Percentiles rank a stretch among this genome's conserved stretches.
Evolutionary conservation across 2,888 invertebrate species (phyloP).

Genomic region (Acrobasis consociella): DNA sequence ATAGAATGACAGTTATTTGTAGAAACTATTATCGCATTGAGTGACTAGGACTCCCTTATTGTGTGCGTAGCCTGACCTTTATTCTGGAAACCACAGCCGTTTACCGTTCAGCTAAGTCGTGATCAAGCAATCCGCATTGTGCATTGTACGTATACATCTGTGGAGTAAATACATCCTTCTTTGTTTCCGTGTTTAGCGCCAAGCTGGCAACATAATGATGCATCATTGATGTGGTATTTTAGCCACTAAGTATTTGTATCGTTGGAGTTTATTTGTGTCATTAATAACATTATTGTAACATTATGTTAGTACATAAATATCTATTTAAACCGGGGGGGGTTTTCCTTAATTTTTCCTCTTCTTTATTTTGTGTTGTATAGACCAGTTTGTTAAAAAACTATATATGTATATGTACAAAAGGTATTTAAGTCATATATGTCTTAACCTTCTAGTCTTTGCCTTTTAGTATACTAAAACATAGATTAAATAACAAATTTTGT

Average conservation of each 20-base stretch:
- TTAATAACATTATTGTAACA: too few species aligned
- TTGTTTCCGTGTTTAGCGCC: conserved; percentile 26
- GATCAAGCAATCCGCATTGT: conserved; percentile 10
- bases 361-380: too few species aligned
- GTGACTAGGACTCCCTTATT: conserved; percentile 16
- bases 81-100: conserved; percentile 16
- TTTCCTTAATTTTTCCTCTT: too few species aligned
- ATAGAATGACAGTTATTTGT: conserved; percentile 5
- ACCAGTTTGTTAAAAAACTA: too few species aligned
- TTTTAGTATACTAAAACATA: too few species aligned
- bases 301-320: too few species aligned
- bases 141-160: conserved; percentile 7
- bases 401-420: too few species aligned
- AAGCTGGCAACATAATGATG: background rate
- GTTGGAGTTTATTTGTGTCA: background rate
- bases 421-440: too few species aligned
- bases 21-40: conserved; percentile 13
- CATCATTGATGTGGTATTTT: background rate
- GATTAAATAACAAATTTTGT: too few species aligned
- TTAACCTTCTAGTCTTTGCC: too few species aligned
- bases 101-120: conserved; percentile 18
- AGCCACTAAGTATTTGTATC: background rate
- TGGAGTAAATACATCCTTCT: conserved; percentile 20
- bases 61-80: conserved; percentile 19
- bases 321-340: too few species aligned